Evolutionary conservation across 2,888 invertebrate species (phyloP).

Genomic region (Helicoverpa assulta): DNA sequence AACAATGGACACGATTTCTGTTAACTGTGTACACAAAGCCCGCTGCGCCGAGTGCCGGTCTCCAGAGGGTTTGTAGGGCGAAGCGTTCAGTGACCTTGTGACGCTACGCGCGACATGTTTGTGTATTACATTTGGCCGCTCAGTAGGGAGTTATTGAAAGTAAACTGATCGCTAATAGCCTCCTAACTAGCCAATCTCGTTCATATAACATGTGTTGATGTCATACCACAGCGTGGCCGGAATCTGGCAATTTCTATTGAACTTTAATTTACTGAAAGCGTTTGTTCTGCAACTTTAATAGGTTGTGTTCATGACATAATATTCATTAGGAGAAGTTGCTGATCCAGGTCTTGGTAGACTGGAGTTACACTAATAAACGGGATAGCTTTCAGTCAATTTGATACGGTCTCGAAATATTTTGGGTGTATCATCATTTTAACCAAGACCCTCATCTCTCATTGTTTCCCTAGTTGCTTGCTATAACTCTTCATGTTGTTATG

Average conservation of each 20-base stretch:
- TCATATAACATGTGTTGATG: slow-evolving; percentile 21
- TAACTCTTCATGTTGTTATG: background rate
- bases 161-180: slow-evolving; percentile 35
- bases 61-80: slow-evolving; percentile 68
- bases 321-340: slow-evolving; percentile 22
- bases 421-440: too few relatives aligned
- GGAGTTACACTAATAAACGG: background rate
- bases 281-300: slow-evolving; percentile 3
- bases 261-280: slow-evolving; percentile 28
- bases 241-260: slow-evolving; percentile 24
- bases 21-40: slow-evolving; percentile 65
- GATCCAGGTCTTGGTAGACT: slow-evolving; percentile 19
- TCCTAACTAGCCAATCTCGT: slow-evolving; percentile 37
- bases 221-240: slow-evolving; percentile 9
- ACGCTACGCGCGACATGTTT: slow-evolving; percentile 41
- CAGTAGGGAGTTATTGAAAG: slow-evolving; percentile 49
- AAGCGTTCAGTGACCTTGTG: slow-evolving; percentile 76
- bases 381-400: background rate
- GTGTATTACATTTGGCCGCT: slow-evolving; percentile 37
- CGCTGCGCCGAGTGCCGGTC: slow-evolving; percentile 59
- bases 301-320: slow-evolving; percentile 29
- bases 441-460: background rate
- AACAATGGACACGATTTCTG: slow-evolving; percentile 73
- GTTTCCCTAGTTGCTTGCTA: background rate
- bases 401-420: too few relatives aligned